Evolutionary conservation across 2,113 vertebrate species (phyloP).

Genomic region (Salvelinus sp.): DNA sequence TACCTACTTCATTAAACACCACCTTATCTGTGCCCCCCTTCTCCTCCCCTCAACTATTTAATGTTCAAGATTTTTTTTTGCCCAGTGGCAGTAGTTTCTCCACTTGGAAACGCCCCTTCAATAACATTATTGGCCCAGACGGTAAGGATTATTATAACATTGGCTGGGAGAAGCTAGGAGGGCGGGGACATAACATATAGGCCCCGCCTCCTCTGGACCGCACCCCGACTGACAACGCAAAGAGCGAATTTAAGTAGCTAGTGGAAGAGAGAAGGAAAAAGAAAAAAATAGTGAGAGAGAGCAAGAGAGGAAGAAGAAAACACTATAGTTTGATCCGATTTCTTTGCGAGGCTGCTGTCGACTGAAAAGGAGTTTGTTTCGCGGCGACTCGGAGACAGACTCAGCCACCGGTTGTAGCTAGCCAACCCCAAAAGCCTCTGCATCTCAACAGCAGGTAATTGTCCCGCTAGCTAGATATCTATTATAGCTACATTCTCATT

Average conservation of each 20-base stretch:
- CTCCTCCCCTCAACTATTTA: conserved; percentile 52
- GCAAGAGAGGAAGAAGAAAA: conserved; percentile 48
- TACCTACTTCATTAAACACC: conserved; percentile 77
- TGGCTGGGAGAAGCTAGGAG: conserved; percentile 20
- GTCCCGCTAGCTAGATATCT: neutral
- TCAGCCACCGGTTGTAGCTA: conserved; percentile 58
- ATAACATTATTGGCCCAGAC: conserved; percentile 53
- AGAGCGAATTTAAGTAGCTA: conserved; percentile 58
- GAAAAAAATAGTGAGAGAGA: conserved; percentile 22
- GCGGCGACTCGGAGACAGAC: conserved; percentile 55
- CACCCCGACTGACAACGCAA: conserved; percentile 63
- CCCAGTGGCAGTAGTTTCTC: conserved; percentile 22
- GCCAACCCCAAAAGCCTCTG: conserved; percentile 56
- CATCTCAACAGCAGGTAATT: conserved; percentile 68
- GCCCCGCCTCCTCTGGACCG: conserved; percentile 61
- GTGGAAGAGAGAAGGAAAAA: conserved; percentile 58
- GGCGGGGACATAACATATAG: conserved; percentile 10
- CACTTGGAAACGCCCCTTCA: neutral
- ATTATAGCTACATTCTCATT: neutral
- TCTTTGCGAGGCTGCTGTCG: conserved; percentile 58
- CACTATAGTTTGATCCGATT: conserved; percentile 56
- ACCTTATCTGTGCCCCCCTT: conserved; percentile 54
- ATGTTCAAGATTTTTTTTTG: conserved; percentile 47
- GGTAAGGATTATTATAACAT: neutral
- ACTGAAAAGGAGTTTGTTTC: conserved; percentile 58